These are phyloP conservation scores for Apogon hyalosoma DNA, from an alignment of 2,797 vertebrate species.

Conservation along the genomic window DNA sequence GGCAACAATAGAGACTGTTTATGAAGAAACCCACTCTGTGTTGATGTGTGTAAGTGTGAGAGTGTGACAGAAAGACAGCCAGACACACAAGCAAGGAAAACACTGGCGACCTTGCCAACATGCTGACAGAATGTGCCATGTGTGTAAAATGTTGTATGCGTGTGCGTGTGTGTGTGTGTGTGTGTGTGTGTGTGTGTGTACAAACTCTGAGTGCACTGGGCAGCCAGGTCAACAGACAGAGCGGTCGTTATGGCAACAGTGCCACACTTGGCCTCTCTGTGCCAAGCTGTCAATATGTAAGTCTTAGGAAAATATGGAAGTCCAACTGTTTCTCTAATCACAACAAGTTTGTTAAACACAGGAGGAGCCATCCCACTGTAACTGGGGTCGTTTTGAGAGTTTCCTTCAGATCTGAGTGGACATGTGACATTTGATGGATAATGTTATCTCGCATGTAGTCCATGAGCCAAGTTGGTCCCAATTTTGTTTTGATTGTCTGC, in stretches of 20 bases:
- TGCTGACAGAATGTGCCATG: constrained; percentile 65
- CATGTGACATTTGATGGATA: no score
- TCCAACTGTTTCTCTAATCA: constrained; percentile 8
- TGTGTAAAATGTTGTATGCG: constrained; percentile 40
- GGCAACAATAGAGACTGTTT: constrained; percentile 1
- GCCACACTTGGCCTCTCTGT: constrained; percentile 21
- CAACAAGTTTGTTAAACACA: no score
- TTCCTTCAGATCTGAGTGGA: no score
- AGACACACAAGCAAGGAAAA: constrained; percentile 51
- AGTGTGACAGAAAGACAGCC: constrained; percentile 6
- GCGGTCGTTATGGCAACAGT: constrained; percentile 64
- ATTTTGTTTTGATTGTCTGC: no score
- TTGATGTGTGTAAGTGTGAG: constrained; percentile 6
- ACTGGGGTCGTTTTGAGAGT: no score
- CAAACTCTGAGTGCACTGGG: constrained; percentile 51
- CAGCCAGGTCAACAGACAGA: constrained; percentile 65
- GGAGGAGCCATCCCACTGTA: no score
- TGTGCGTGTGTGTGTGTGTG: constrained; percentile 37
- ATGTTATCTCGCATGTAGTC: no score
- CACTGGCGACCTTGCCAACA: constrained; percentile 73
- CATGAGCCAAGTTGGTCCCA: no score
- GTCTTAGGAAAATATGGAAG: constrained; percentile 42
- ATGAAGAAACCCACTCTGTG: constrained; percentile 1
- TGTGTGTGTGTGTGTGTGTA: constrained; percentile 22
- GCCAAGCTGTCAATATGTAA: constrained; percentile 39